Evolutionary conservation across 2,888 invertebrate genomes (phyloP).

Genomic region (Petrolisthes cinctipes): DNA sequence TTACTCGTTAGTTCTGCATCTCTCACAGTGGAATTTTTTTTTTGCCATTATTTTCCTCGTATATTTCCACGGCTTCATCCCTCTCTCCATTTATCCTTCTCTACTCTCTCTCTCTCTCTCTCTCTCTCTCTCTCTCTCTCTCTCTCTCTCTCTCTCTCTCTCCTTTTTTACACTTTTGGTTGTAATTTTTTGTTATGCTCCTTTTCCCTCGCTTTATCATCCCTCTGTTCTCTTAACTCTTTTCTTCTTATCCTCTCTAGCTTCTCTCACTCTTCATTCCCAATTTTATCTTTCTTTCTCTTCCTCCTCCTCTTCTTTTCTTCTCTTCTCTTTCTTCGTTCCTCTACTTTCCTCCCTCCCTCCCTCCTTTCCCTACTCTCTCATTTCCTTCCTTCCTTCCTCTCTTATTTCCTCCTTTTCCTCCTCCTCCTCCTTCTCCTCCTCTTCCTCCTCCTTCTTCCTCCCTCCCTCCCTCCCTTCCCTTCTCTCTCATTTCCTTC

Average conservation of each 20-base stretch:
- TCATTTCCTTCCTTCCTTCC: neutral
- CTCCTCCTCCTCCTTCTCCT: neutral
- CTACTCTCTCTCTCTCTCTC: neutral
- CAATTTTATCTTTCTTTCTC: neutral
- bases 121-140: neutral
- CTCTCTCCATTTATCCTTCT: neutral
- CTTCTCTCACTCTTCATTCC: neutral
- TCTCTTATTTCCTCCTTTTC: neutral
- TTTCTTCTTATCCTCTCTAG: neutral
- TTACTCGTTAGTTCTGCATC: neutral
- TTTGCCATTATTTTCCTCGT: too few species aligned
- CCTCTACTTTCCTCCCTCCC: neutral
- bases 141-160: conserved; percentile 4
- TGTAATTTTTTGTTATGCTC: too few species aligned
- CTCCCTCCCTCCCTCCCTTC: neutral
- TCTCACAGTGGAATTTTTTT: neutral
- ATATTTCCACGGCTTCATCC: neutral
- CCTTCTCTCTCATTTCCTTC: neutral
- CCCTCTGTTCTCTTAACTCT: neutral
- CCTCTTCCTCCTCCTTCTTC: neutral
- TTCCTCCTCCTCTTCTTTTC: neutral
- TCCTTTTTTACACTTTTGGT: too few species aligned
- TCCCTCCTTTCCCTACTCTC: neutral
- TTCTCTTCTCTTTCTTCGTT: neutral
- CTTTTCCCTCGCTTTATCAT: neutral